Base-by-base conservation (phyloP, 2,888 invertebrate species). In the Sphaerophoria taeniata region DNA sequence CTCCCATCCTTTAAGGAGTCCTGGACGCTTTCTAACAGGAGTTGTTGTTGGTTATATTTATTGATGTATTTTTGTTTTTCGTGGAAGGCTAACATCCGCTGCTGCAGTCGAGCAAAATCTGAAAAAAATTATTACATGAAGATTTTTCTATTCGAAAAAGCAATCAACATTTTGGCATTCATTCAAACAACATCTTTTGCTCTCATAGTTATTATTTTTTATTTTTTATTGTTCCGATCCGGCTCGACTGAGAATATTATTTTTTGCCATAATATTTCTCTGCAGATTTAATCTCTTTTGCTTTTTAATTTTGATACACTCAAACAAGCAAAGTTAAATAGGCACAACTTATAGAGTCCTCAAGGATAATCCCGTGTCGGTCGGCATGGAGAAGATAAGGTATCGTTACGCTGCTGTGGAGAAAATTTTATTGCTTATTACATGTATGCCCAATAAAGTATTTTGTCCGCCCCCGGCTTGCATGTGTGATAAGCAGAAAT, bases 401-500 rank as follows among this genome's bases (percentile, higher is more conserved):
- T 72, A 55, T 5, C 9, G 11, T 43, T 9, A 43, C n/a, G n/a
- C n/a, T 24, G 71, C 14, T 56, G 75, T 55, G 43, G 79, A 55
- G 43, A 33, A 79, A 79, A 83, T 74, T 74, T 83, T 78, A 83
- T 83, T 31, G 70, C 78, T 73, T 74, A n/a, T n/a, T n/a, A 65
- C 83, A 67, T 84, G 83, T 79, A 79, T 75, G 79, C 60, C 67
- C 60, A 79, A 84, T 84, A 84, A 79, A 84, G 67, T 67, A 75
- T 79, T 84, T 75, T 65, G 53, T 33, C 24, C 11, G 43, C 74
- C 55, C 5, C 12, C 12, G n/a, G 55, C 55, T 34, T 7, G 16
- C 2, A 12, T 4, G n/a, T 39, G 49, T 39, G 16, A 71, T 58
- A 39, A 49, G 31, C 11, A 34, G 7, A 73, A 73, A 70, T 65